phyloP scores from a whole-genome alignment of 2,797 vertebrate species.

The Allobates femoralis region DNA sequence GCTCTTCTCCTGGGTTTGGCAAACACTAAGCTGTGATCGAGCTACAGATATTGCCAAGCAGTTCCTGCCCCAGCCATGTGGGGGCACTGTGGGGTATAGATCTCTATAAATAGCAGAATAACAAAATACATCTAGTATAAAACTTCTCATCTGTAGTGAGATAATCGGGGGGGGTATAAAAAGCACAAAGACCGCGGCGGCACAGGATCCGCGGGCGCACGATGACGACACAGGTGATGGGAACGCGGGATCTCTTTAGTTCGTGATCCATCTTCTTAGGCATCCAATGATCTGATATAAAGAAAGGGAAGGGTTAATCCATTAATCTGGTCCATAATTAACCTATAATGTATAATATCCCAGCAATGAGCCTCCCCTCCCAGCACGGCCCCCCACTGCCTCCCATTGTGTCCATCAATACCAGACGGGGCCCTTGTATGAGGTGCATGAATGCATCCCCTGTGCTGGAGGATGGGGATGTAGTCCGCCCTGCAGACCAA shows the following conservation, averaged over 20 bases:
- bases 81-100: neutral
- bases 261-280: slow-evolving; percentile 62
- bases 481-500: too few relatives aligned
- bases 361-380: too few relatives aligned
- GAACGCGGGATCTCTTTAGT: neutral
- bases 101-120: slow-evolving; percentile 40
- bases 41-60: neutral
- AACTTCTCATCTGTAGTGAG: slow-evolving; percentile 7
- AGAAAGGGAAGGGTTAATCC: slow-evolving; percentile 7
- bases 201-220: neutral
- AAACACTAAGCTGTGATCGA: too few relatives aligned
- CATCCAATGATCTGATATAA: slow-evolving; percentile 74
- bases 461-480: too few relatives aligned
- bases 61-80: neutral
- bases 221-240: neutral
- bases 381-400: too few relatives aligned
- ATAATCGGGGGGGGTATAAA: neutral
- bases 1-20: too few relatives aligned
- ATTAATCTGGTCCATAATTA: neutral
- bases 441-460: too few relatives aligned
- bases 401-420: too few relatives aligned
- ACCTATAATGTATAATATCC: neutral
- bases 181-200: slow-evolving; percentile 5
- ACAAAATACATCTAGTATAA: slow-evolving; percentile 53
- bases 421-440: too few relatives aligned